Conservation (phyloP, 2,888 invertebrate species). For the Nephrocerus scutellatus region DNA sequence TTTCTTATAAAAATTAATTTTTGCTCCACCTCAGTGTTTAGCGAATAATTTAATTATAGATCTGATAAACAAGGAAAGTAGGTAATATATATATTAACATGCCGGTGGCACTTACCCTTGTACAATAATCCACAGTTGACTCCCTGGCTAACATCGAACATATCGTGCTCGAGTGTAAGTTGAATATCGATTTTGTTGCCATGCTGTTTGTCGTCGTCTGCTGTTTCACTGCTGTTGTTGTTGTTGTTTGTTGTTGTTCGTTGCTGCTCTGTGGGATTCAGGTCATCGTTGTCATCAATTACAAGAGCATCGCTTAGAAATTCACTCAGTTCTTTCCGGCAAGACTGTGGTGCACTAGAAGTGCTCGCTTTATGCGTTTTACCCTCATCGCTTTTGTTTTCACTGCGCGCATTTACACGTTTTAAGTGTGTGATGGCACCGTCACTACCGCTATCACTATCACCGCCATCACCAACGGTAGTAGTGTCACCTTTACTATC, state of each 20-base stretch:
- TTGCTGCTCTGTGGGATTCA: too few relatives aligned
- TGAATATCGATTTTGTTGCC: slow-evolving; percentile 21
- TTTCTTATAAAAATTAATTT: too few relatives aligned
- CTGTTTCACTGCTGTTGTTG: slow-evolving; percentile 4
- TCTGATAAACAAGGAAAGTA: background rate
- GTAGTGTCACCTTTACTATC: slow-evolving; percentile 8
- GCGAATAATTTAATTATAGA: too few relatives aligned
- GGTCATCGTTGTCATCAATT: slow-evolving; percentile 21
- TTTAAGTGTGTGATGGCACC: background rate
- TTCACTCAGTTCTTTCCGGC: slow-evolving; percentile 26
- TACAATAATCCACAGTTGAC: slow-evolving; percentile 35
- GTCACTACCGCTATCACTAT: background rate
- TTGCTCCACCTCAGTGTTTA: too few relatives aligned
- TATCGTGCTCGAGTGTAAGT: slow-evolving; percentile 32
- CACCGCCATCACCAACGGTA: background rate
- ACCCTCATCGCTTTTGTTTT: slow-evolving; percentile 1
- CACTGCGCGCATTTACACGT: background rate
- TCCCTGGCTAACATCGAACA: slow-evolving; percentile 32
- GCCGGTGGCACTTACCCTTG: slow-evolving; percentile 37
- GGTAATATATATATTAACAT: background rate
- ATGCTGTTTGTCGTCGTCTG: slow-evolving; percentile 1
- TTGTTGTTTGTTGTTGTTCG: too few relatives aligned
- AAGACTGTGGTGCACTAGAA: slow-evolving; percentile 12
- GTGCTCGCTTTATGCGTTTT: background rate
- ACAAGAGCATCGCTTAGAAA: slow-evolving; percentile 27